Conservation (phyloP, 2,888 invertebrate genomes). For the Parelbella ahira region DNA sequence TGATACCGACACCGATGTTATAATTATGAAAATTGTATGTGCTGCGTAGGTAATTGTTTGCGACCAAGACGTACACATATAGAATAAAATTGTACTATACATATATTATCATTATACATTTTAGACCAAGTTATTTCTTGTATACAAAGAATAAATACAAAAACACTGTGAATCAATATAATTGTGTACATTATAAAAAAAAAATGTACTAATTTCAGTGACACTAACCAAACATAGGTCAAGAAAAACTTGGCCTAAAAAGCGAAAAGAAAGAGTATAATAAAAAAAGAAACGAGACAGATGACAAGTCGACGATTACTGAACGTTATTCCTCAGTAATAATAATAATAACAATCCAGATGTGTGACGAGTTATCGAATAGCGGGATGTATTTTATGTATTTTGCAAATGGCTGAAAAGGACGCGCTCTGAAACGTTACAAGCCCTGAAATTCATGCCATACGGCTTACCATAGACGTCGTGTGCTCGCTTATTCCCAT, state of each 20-base stretch:
- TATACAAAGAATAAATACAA: too few relatives aligned
- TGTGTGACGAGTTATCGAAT: slow-evolving; percentile 28
- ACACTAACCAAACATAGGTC: too few relatives aligned
- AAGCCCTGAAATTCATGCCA: slow-evolving; percentile 65
- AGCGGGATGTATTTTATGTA: slow-evolving; percentile 20
- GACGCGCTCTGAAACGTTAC: slow-evolving; percentile 42
- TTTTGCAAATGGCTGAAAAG: slow-evolving; percentile 26
- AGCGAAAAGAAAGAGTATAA: slow-evolving; percentile 1
- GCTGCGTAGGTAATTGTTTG: too few relatives aligned
- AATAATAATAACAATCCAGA: slow-evolving; percentile 35
- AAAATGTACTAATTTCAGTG: too few relatives aligned
- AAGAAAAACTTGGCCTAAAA: slow-evolving; percentile 18
- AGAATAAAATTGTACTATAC: too few relatives aligned
- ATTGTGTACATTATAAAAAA: too few relatives aligned
- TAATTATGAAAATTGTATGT: too few relatives aligned
- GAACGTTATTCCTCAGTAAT: slow-evolving; percentile 46
- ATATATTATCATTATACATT: too few relatives aligned
- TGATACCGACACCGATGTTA: too few relatives aligned
- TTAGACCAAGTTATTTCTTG: too few relatives aligned
- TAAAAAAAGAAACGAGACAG: slow-evolving; percentile 24
- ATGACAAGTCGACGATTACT: slow-evolving; percentile 70
- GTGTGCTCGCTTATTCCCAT: slow-evolving; percentile 43
- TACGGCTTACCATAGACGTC: slow-evolving; percentile 66
- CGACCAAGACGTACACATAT: too few relatives aligned
- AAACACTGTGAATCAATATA: too few relatives aligned